These are phyloP conservation scores for Cephus sareptanus DNA, from an alignment of 2,888 invertebrate genomes.

Conservation along the genomic window DNA sequence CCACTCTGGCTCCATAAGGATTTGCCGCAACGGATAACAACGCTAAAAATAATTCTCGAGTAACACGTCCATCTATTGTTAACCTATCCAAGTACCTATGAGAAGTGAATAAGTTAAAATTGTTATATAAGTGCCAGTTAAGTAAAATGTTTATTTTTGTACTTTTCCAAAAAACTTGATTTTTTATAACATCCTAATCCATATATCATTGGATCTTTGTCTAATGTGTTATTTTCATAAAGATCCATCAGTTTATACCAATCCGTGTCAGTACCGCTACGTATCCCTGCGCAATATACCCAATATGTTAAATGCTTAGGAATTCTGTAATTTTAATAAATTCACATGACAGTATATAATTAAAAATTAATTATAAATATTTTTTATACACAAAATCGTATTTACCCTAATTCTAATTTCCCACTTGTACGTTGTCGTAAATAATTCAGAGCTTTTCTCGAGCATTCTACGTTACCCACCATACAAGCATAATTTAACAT, in stretches of 20 bases:
- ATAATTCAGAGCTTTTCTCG: constrained; percentile 5
- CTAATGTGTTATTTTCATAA: constrained; percentile 66
- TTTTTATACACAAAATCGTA: neutral
- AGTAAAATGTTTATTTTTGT: constrained; percentile 7
- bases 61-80: neutral
- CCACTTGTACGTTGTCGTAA: constrained; percentile 8
- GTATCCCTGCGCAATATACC: constrained; percentile 76
- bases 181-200: constrained; percentile 65
- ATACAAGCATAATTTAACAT: constrained; percentile 56
- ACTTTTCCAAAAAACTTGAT: constrained; percentile 61
- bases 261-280: constrained; percentile 73
- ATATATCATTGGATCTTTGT: constrained; percentile 72
- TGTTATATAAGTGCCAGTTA: neutral
- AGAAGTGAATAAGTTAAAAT: neutral
- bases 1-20: neutral
- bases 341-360: neutral
- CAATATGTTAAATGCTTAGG: constrained; percentile 72
- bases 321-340: constrained; percentile 65
- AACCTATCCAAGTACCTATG: neutral
- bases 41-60: neutral
- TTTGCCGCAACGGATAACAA: neutral
- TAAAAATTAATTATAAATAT: neutral
- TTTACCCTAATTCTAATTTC: constrained; percentile 11
- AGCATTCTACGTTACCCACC: constrained; percentile 52
- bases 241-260: constrained; percentile 76